A percentile compares a stretch with the other conserved stretches of the same genome.
These are phyloP conservation scores for Synanthedon myopaeformis DNA, from an alignment of 2,888 invertebrate genomes.

Conservation along the genomic window DNA sequence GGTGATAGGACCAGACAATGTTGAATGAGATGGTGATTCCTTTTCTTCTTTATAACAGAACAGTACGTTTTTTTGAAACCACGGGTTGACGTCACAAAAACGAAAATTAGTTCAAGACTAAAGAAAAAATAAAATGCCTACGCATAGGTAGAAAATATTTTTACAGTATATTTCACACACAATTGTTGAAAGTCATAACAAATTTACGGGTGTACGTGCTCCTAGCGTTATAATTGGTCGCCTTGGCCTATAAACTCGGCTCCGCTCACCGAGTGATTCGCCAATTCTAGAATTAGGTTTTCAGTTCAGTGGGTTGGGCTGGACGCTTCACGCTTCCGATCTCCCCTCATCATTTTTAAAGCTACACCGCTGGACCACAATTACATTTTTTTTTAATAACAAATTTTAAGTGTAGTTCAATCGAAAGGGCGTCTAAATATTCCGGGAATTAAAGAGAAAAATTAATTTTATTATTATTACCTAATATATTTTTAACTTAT, in stretches of 20 bases:
- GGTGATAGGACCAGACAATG: no score
- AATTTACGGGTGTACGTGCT: constrained; percentile 15
- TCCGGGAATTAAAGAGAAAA: background rate
- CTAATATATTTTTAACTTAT: no score
- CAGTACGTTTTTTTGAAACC: no score
- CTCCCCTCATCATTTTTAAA: constrained; percentile 5
- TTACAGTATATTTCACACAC: background rate
- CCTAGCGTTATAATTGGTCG: constrained; percentile 44
- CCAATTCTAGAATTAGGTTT: constrained; percentile 69
- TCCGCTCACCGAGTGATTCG: constrained; percentile 48
- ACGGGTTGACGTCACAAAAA: background rate
- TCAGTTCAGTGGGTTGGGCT: constrained; percentile 59
- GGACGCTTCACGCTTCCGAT: constrained; percentile 49
- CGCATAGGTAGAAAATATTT: constrained; percentile 1
- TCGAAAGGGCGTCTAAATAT: background rate
- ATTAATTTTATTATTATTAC: no score
- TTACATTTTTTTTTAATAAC: background rate
- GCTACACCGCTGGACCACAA: no score
- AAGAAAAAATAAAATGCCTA: constrained; percentile 1
- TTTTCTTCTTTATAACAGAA: no score
- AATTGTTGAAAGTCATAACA: constrained; percentile 20
- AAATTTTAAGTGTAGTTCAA: background rate
- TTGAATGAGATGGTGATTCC: no score
- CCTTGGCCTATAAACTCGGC: constrained; percentile 62
- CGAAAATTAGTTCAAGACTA: background rate